Conservation (phyloP, 2,113 vertebrate species). For the Hippocampus barbouri region DNA sequence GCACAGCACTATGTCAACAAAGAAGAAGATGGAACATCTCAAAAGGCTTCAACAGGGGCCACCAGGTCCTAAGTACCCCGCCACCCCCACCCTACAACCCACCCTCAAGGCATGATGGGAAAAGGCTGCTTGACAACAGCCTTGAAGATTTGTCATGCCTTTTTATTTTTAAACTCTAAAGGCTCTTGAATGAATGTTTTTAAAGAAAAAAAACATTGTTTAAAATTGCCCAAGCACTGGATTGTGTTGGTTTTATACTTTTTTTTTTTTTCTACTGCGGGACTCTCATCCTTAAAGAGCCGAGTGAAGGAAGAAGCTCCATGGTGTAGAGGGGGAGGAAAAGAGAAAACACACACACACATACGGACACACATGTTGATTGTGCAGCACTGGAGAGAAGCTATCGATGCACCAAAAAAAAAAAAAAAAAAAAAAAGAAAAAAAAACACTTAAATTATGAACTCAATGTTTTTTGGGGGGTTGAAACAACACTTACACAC, state of each 20-base stretch:
- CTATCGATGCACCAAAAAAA: constrained; percentile 71
- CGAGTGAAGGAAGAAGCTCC: constrained; percentile 86
- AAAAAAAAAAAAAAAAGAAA: neutral
- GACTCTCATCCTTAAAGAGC: constrained; percentile 90
- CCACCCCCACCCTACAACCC: constrained; percentile 3
- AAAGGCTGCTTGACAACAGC: constrained; percentile 75
- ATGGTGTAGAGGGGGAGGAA: constrained; percentile 58
- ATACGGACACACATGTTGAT: constrained; percentile 70
- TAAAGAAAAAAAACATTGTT: constrained; percentile 79
- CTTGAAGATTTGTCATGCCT: constrained; percentile 84
- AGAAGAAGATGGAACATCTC: constrained; percentile 70
- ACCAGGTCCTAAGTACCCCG: constrained; percentile 77
- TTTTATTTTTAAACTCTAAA: constrained; percentile 57
- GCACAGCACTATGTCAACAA: constrained; percentile 78
- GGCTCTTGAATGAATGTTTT: constrained; percentile 88
- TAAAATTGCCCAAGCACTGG: constrained; percentile 92
- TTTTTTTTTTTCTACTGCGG: constrained; percentile 76
- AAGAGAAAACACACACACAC: constrained; percentile 64
- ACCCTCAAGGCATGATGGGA: constrained; percentile 72
- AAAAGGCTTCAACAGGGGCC: constrained; percentile 74
- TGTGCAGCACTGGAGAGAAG: constrained; percentile 73
- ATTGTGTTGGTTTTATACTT: constrained; percentile 79
- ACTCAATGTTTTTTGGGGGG: constrained; percentile 63
- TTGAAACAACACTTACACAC: neutral
- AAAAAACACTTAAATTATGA: constrained; percentile 70